phyloP scores from a whole-genome alignment of 2,113 vertebrate genomes.

The Dasypus novemcinctus region DNA sequence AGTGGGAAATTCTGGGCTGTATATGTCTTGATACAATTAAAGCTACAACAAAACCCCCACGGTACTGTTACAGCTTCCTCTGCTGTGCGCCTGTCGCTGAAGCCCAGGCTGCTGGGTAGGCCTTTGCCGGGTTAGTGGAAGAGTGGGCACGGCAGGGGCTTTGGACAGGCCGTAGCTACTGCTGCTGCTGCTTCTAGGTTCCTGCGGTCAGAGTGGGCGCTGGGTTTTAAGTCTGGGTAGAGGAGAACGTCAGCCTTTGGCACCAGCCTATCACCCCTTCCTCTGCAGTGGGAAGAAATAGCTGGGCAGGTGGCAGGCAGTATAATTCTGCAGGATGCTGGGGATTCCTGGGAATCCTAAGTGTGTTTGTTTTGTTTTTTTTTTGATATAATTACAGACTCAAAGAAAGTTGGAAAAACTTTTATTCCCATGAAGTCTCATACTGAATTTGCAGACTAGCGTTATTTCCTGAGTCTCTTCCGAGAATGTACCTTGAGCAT shows the following conservation, averaged over 20 bases:
- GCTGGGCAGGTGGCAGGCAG: not conserved
- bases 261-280: not conserved
- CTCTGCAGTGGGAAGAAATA: rapidly evolving
- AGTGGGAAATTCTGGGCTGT: too few species aligned
- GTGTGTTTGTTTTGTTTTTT: not conserved
- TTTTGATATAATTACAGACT: not conserved
- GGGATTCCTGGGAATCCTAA: not conserved
- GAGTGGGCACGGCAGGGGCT: not conserved
- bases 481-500: not conserved
- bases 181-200: too few species aligned
- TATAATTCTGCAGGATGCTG: not conserved
- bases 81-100: not conserved
- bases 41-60: too few species aligned
- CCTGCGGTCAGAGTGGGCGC: not conserved
- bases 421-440: not conserved
- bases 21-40: too few species aligned
- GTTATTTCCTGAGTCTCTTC: not conserved
- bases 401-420: not conserved
- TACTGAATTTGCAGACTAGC: not conserved
- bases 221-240: too few species aligned
- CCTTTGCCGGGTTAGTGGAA: not conserved
- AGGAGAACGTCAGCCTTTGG: not conserved
- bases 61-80: not conserved
- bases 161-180: too few species aligned
- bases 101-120: not conserved